A percentile compares a stretch with the other conserved stretches of the same genome.
These are phyloP conservation scores for Rhynchophorus ferrugineus DNA, from an alignment of 1,140 invertebrate species.

Conservation along the genomic window DNA sequence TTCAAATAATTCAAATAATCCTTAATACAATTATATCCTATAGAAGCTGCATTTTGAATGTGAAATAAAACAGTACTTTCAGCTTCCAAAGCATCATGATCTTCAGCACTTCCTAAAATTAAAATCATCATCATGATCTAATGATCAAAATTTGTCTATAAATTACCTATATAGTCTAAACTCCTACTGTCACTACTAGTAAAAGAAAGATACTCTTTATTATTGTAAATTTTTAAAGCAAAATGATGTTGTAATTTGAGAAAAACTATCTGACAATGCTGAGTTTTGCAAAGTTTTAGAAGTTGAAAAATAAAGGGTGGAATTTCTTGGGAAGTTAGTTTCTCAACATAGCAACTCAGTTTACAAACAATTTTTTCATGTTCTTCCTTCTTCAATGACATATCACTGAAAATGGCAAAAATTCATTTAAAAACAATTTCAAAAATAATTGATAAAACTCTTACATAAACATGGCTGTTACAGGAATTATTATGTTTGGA, in stretches of 20 bases:
- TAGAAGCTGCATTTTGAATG: slow-evolving; percentile 44
- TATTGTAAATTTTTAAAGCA: slow-evolving; percentile 40
- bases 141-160: slow-evolving; percentile 5
- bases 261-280: slow-evolving; percentile 36
- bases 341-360: slow-evolving; percentile 40
- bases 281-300: slow-evolving; percentile 40
- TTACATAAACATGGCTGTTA: slow-evolving; percentile 44
- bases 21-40: slow-evolving; percentile 43
- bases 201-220: slow-evolving; percentile 22
- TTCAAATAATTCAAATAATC: slow-evolving; percentile 48
- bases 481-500: slow-evolving; percentile 36
- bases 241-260: slow-evolving; percentile 44
- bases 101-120: slow-evolving; percentile 36
- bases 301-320: slow-evolving; percentile 43
- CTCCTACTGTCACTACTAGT: slow-evolving; percentile 8
- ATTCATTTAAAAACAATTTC: too few species aligned
- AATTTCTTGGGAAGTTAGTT: slow-evolving; percentile 42
- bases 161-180: slow-evolving; percentile 41
- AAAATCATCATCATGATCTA: slow-evolving; percentile 7
- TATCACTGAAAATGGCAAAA: slow-evolving; percentile 30
- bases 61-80: slow-evolving; percentile 53
- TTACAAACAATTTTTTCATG: slow-evolving; percentile 40
- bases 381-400: slow-evolving; percentile 38
- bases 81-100: slow-evolving; percentile 37
- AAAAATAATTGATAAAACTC: too few species aligned